Percentiles rank a stretch among this genome's conserved stretches.
phyloP scores from a whole-genome alignment of 1,140 invertebrate species.

The Zaprionus ghesquierei region DNA sequence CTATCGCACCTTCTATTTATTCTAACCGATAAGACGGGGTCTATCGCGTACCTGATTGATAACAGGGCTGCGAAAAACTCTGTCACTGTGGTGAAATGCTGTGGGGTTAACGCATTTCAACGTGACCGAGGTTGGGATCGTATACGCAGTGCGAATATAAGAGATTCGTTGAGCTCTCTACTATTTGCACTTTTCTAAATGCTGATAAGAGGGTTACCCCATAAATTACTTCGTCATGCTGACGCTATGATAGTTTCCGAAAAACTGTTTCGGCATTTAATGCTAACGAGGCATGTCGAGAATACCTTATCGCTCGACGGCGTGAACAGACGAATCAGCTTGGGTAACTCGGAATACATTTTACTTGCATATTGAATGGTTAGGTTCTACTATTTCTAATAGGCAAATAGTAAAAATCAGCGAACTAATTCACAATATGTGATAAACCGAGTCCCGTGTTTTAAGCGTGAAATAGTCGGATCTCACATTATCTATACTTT shows the following conservation, averaged over 20 bases:
- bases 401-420: neutral
- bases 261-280: neutral
- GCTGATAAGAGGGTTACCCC: neutral
- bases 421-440: too few species aligned
- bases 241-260: neutral
- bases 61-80: neutral
- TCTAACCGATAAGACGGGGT: neutral
- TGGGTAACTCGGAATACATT: neutral
- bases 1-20: neutral
- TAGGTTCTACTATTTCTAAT: neutral
- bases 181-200: neutral
- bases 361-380: neutral
- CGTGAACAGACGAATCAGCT: neutral
- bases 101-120: neutral
- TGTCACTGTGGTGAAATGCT: neutral
- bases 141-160: neutral
- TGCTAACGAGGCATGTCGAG: neutral
- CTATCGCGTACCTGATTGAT: neutral
- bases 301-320: neutral
- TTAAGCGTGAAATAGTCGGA: neutral
- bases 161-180: neutral
- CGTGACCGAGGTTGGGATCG: slow-evolving; percentile 1
- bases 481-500: neutral
- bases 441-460: too few species aligned
- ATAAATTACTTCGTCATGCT: neutral